A percentile compares a stretch with the other conserved stretches of the same genome.
Conservation (phyloP, 2,888 invertebrate genomes). For the Plebejus argus region DNA sequence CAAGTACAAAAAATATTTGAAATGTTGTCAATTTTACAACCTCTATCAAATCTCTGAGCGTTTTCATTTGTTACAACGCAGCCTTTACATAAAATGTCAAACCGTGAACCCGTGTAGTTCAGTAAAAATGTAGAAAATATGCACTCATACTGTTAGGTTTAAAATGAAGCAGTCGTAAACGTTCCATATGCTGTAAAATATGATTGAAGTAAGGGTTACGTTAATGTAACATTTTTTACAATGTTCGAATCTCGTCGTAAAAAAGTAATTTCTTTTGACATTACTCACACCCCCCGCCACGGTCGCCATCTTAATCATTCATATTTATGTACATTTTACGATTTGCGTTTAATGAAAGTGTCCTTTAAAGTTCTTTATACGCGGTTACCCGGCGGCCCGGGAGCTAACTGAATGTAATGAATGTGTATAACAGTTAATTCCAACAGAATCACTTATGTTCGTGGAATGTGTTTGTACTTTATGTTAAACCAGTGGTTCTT, state of each 20-base stretch:
- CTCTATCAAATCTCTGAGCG: background rate
- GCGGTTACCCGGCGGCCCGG: slow-evolving; percentile 51
- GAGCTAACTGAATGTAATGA: slow-evolving; percentile 24
- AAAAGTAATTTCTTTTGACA: slow-evolving; percentile 60
- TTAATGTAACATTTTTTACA: slow-evolving; percentile 47
- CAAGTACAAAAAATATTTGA: too few species aligned
- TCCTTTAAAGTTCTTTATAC: slow-evolving; percentile 56
- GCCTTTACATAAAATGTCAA: background rate
- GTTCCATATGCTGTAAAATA: slow-evolving; percentile 59
- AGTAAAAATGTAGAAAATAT: slow-evolving; percentile 13
- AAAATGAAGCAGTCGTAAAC: slow-evolving; percentile 44
- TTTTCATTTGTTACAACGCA: background rate
- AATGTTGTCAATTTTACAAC: too few species aligned
- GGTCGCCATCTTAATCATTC: slow-evolving; percentile 71
- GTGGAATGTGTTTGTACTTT: background rate
- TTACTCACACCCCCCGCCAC: slow-evolving; percentile 58
- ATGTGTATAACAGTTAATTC: slow-evolving; percentile 16
- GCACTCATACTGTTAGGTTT: slow-evolving; percentile 33
- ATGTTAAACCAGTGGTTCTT: too few species aligned
- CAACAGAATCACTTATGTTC: background rate
- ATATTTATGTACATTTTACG: slow-evolving; percentile 72
- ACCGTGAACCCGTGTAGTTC: background rate
- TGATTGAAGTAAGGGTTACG: slow-evolving; percentile 53
- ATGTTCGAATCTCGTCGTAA: slow-evolving; percentile 65
- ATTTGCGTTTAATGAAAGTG: slow-evolving; percentile 62